phyloP scores from a whole-genome alignment of 2,888 invertebrate species.

The Petrolisthes cinctipes region DNA sequence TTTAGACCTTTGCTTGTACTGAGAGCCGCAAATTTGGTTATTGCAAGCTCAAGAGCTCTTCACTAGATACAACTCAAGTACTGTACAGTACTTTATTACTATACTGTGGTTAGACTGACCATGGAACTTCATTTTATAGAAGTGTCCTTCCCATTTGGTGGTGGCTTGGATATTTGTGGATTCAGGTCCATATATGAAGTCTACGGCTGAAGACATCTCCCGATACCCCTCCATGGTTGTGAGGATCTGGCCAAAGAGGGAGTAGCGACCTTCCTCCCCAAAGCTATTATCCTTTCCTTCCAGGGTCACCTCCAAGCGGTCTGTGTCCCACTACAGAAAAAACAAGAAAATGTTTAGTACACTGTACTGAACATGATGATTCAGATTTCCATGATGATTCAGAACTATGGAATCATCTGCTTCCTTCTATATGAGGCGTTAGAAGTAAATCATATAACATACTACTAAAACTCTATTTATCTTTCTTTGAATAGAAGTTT shows the following conservation, averaged over 20 bases:
- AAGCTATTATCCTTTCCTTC: constrained; percentile 57
- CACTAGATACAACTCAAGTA: too few relatives aligned
- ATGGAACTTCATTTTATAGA: constrained; percentile 41
- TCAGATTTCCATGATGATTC: too few relatives aligned
- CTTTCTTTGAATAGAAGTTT: too few relatives aligned
- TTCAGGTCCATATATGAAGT: constrained; percentile 26
- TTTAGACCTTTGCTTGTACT: too few relatives aligned
- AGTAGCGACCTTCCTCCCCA: constrained; percentile 33
- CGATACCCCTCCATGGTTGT: constrained; percentile 59
- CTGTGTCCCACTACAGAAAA: constrained; percentile 52
- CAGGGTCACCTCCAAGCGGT: constrained; percentile 50
- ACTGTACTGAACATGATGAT: not conserved
- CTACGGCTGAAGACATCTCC: constrained; percentile 48
- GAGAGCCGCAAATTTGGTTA: too few relatives aligned
- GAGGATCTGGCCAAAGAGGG: constrained; percentile 53
- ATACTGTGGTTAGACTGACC: constrained; percentile 33
- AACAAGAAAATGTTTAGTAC: not conserved
- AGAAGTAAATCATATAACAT: too few relatives aligned
- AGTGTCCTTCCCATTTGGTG: constrained; percentile 57
- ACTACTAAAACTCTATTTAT: too few relatives aligned
- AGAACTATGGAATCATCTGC: too few relatives aligned
- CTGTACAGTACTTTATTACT: too few relatives aligned
- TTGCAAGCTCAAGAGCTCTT: too few relatives aligned
- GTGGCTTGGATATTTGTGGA: constrained; percentile 42
- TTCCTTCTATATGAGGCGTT: too few relatives aligned